Conservation (phyloP, 2,797 vertebrate species). For the Poecilia gillii region DNA sequence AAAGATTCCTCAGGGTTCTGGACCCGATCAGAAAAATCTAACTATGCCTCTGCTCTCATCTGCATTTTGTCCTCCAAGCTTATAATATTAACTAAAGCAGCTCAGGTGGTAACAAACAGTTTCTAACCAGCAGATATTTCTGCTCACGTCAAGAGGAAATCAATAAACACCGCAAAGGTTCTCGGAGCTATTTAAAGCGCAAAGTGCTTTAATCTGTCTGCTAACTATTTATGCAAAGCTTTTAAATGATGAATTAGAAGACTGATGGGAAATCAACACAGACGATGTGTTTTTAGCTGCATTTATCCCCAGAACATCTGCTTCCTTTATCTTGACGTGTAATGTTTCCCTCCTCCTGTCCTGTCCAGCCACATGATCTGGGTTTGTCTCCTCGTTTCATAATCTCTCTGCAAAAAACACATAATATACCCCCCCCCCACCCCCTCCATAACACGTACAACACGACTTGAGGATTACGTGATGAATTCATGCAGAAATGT, state of each 20-base stretch:
- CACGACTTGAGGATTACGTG: neutral
- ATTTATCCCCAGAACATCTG: constrained; percentile 39
- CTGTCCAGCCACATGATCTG: constrained; percentile 23
- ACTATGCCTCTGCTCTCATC: neutral
- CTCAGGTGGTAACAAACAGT: neutral
- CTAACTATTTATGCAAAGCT: constrained; percentile 2
- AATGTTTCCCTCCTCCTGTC: constrained; percentile 20
- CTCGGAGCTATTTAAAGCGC: neutral
- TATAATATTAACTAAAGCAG: neutral
- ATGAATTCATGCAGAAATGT: constrained; percentile 6
- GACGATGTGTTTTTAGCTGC: neutral
- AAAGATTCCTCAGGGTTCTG: neutral
- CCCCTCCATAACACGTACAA: neutral
- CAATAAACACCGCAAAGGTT: neutral
- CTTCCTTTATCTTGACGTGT: neutral
- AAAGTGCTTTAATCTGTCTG: neutral
- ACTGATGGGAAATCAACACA: neutral
- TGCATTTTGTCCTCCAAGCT: neutral
- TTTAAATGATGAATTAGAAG: neutral
- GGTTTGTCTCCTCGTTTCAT: constrained; percentile 27
- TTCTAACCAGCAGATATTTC: neutral
- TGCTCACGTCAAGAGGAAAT: neutral
- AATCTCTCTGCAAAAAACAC: constrained; percentile 24
- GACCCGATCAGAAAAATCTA: neutral
- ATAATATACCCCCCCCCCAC: neutral